Evolutionary conservation across 2,888 invertebrate genomes (phyloP), one percentile per base, ranked within the genome.

Genomic region (Amorpha juglandis): DNA sequence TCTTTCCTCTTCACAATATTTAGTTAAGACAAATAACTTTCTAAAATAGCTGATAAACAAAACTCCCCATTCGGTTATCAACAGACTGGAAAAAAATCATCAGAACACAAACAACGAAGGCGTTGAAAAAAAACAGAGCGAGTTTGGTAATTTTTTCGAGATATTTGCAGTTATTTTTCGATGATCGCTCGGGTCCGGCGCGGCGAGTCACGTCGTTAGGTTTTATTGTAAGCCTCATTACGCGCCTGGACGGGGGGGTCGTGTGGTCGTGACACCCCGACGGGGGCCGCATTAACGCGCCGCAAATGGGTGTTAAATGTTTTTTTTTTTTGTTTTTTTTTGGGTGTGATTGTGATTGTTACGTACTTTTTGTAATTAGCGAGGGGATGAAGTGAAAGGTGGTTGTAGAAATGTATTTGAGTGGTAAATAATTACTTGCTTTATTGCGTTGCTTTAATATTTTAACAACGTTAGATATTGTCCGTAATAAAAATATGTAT

Each of bases 191-290:
- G 4, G 27, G 52, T 45, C 48, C 42, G 42, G 19, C 21, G 47
- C 19, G 42, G 50, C 50, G 33, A 45, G 45, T 64, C 55, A 47
- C 16, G 45, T 53, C 64, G 45, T 64, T 64, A 53, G 27, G 21
- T 64, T 64, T 64, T 64, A 64, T 52, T 64, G 47, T 64, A 27
- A 64, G 58, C 19, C 19, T 58, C 58, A 58, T 58, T 58, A 58
- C 58, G 58, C 12, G 19, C 38, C 63, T 63, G 63, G 63, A 27
- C 27, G 11, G 63, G 63, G 63, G 63, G 58, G 58, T 19, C 42
- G 58, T 11, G 42, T 58, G 58, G 42, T 42, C 58, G 12, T 58
- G 58, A 58, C 58, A 58, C 58, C 42, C 58, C 42, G 12, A 11
- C 12, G 58, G 58, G 38, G 58, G 38, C 19, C 58, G 42, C 42